Conservation (phyloP, 2,113 vertebrate genomes). For the Sisor rabdophorus region DNA sequence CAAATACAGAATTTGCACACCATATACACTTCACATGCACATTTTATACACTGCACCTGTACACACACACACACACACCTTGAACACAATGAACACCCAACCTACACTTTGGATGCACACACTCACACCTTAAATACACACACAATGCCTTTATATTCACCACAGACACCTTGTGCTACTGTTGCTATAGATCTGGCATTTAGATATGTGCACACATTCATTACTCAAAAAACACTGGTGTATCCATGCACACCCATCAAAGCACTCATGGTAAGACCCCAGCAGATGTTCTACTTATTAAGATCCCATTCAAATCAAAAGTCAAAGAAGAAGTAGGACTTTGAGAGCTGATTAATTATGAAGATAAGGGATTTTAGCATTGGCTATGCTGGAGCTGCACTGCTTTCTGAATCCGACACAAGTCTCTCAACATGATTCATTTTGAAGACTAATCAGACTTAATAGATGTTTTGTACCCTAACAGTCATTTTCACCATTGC, state of each 20-base stretch:
- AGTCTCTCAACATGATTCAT: slow-evolving; percentile 43
- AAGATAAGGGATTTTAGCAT: slow-evolving; percentile 39
- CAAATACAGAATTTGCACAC: too few relatives aligned
- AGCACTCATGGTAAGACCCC: slow-evolving; percentile 41
- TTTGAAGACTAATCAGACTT: slow-evolving; percentile 44
- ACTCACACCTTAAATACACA: not conserved
- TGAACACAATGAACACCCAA: not conserved
- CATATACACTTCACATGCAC: not conserved
- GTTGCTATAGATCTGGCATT: not conserved
- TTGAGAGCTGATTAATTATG: slow-evolving; percentile 52
- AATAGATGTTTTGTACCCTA: slow-evolving; percentile 1
- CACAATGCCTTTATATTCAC: not conserved
- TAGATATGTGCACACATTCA: slow-evolving; percentile 3
- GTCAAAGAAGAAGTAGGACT: slow-evolving; percentile 44
- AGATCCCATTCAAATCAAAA: slow-evolving; percentile 48
- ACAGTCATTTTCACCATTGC: slow-evolving; percentile 13
- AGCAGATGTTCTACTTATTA: slow-evolving; percentile 56
- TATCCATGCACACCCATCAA: slow-evolving; percentile 20
- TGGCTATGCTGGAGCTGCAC: slow-evolving; percentile 21
- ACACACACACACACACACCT: slow-evolving; percentile 9
- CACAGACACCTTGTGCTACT: not conserved
- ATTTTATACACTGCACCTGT: not conserved
- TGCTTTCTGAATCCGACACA: slow-evolving; percentile 37
- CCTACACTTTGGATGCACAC: too few relatives aligned
- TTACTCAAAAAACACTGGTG: not conserved